These are phyloP conservation scores for Stenopsyche tienmushanensis DNA, from an alignment of 1,140 invertebrate species.

Conservation along the genomic window DNA sequence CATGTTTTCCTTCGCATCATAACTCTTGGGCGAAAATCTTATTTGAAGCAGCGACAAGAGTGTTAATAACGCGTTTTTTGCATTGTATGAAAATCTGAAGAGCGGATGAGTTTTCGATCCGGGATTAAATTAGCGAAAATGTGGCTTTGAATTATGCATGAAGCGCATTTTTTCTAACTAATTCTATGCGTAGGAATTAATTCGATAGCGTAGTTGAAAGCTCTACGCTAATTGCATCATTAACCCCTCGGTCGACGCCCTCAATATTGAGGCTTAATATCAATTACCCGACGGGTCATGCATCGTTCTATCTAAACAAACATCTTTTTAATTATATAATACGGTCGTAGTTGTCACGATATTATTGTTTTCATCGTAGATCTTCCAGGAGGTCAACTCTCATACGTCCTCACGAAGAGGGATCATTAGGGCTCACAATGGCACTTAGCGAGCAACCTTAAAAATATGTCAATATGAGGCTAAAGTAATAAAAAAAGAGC, in stretches of 20 bases:
- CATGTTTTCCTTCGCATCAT: neutral
- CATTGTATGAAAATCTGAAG: too few species aligned
- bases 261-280: slow-evolving; percentile 9
- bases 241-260: neutral
- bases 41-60: neutral
- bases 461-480: neutral
- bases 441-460: neutral
- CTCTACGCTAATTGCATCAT: slow-evolving; percentile 13
- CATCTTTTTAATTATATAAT: slow-evolving; percentile 14
- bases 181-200: too few species aligned
- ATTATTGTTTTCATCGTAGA: slow-evolving; percentile 8
- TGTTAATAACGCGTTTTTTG: too few species aligned
- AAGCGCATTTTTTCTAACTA: too few species aligned
- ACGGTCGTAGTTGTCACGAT: neutral
- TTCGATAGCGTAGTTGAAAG: too few species aligned
- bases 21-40: neutral
- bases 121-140: too few species aligned
- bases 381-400: neutral
- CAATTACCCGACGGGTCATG: slow-evolving; percentile 7
- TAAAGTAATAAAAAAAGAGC: neutral
- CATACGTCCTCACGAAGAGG: neutral
- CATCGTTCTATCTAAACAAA: neutral
- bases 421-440: neutral
- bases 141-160: too few species aligned
- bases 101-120: too few species aligned